Evolutionary conservation across 1,140 invertebrate genomes (phyloP), one percentile per base, ranked within the genome.

Genomic region (Anastatus disparis): DNA sequence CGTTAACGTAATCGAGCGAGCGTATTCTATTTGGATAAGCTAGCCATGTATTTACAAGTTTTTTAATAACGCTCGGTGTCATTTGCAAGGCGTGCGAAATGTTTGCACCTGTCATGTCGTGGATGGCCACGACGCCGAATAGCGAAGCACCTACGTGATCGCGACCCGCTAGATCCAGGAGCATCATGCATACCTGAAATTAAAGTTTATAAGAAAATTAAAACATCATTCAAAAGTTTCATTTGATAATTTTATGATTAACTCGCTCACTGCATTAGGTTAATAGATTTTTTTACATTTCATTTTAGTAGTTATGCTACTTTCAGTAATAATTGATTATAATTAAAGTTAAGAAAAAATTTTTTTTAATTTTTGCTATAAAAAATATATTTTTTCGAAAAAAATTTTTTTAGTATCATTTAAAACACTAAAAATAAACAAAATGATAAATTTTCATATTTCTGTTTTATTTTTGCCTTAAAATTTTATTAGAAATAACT

Each of bases 21-120:
- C 91, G 90, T 15, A 91, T 88, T 72, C 91, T 87, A 9, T 90
- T 85, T 7, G 93, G 92, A 77, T 93, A 93, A 38, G 90, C 89
- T 82, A 91, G 90, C 91, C 90, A 92, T 6, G 89, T 84, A 58
- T 88, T 86, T 0, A 91, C 90, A 8, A 89, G 79, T 56, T 84
- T 81, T 83, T 88, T 83, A 22, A 93, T 86, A 0, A 90, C 75
- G 17, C 76, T 77, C 0, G 90, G 89, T 17, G 88, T 87, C 46
- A 92, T 76, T 74, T 90, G 89, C 15, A 88, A 67, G 3, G 87
- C 90, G 75, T 93, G 91, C 9, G 84, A 86, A 20, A 91, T 75
- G 1, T 87, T 83, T 0, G 89, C 84, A 0, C 87, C 87, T 8
- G 81, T 78, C 82, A 91, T 84, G 75, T 93, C 91, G 72, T 92